Evolutionary conservation across 2,888 invertebrate genomes (phyloP).

Genomic region (Oegoconia quadripuncta): DNA sequence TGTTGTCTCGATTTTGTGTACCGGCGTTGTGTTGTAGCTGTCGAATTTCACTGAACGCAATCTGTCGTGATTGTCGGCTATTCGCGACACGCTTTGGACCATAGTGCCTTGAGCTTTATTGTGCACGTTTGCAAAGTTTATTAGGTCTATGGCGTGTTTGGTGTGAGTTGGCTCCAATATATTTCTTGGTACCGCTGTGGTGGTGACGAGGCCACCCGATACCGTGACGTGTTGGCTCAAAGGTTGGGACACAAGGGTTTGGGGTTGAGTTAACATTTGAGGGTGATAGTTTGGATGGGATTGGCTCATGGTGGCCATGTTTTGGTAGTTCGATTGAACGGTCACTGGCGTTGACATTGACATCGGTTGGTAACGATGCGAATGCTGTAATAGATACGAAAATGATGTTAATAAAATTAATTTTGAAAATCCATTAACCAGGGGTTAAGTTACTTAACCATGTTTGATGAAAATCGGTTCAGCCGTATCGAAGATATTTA

Average conservation of each 20-base stretch:
- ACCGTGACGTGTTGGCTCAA: slow-evolving; percentile 28
- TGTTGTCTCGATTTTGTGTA: slow-evolving; percentile 51
- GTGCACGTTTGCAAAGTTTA: slow-evolving; percentile 53
- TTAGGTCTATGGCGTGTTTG: slow-evolving; percentile 58
- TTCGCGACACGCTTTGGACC: slow-evolving; percentile 53
- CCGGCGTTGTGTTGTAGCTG: slow-evolving; percentile 46
- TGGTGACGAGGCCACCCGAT: slow-evolving; percentile 38
- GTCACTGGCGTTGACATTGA: slow-evolving; percentile 59
- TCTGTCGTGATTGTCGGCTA: slow-evolving; percentile 53
- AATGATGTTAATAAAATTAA: neutral
- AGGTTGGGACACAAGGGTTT: slow-evolving; percentile 13
- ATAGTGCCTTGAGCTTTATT: slow-evolving; percentile 43
- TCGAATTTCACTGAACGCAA: slow-evolving; percentile 49
- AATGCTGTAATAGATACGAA: slow-evolving; percentile 38
- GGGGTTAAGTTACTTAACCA: too few relatives aligned
- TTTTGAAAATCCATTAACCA: too few relatives aligned
- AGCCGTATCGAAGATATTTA: too few relatives aligned
- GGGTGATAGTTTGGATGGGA: slow-evolving; percentile 54
- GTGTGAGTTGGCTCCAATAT: slow-evolving; percentile 52
- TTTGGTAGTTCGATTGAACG: slow-evolving; percentile 52
- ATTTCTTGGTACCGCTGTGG: slow-evolving; percentile 41
- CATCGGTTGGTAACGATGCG: slow-evolving; percentile 66
- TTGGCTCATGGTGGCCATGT: slow-evolving; percentile 61
- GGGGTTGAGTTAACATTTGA: slow-evolving; percentile 17
- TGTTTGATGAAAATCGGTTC: too few relatives aligned